Conservation (phyloP, 2,797 vertebrate species). For the Phoebastria nigripes region DNA sequence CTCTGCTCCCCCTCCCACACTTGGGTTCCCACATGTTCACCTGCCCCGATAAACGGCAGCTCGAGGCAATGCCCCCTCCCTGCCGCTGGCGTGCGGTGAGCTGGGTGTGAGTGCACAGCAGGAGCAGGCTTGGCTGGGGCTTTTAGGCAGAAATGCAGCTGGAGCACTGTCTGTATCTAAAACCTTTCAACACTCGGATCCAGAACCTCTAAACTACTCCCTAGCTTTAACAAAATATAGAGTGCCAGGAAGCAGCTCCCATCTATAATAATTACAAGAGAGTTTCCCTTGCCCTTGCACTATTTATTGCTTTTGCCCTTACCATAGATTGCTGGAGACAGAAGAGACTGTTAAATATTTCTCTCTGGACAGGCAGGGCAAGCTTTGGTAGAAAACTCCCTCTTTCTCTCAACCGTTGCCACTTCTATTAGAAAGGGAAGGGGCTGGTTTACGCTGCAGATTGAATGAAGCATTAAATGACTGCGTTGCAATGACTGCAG, state of each 20-base stretch:
- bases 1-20: background rate
- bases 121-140: background rate
- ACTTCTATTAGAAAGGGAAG: background rate
- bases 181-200: background rate
- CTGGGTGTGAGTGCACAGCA: background rate
- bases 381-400: background rate
- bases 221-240: background rate
- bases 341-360: background rate
- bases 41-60: background rate
- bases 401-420: background rate
- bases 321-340: background rate
- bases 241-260: background rate
- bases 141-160: background rate
- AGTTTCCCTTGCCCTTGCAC: slow-evolving; percentile 13
- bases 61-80: background rate
- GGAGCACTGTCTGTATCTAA: background rate
- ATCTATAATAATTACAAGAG: background rate
- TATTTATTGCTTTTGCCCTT: slow-evolving; percentile 33
- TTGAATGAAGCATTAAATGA: slow-evolving; percentile 22
- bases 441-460: slow-evolving; percentile 53
- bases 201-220: background rate
- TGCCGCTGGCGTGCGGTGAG: background rate
- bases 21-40: background rate
- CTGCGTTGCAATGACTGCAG: slow-evolving; percentile 57
- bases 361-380: background rate